phyloP scores from a whole-genome alignment of 1,140 invertebrate species.

The Atta texana region DNA sequence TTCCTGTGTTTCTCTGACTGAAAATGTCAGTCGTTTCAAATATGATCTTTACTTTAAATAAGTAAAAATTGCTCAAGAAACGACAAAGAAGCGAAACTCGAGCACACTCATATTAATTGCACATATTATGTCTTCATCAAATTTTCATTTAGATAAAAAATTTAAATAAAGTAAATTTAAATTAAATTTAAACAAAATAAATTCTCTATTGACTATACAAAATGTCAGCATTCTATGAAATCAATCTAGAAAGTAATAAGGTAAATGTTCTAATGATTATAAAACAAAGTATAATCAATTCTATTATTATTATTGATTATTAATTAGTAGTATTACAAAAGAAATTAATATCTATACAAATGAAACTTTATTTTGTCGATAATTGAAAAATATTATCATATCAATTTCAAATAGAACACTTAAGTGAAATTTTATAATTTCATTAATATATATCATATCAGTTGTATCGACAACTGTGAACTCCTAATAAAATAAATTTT shows the following conservation, averaged over 20 bases:
- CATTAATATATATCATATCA: too few relatives aligned
- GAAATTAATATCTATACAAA: too few relatives aligned
- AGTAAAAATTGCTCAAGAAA: background rate
- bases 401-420: too few relatives aligned
- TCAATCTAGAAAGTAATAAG: background rate
- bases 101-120: background rate
- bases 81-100: background rate
- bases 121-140: background rate
- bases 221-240: background rate
- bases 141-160: constrained; percentile 10
- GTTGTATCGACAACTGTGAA: too few relatives aligned
- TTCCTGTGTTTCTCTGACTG: background rate
- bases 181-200: background rate
- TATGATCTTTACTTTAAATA: background rate
- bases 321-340: too few relatives aligned
- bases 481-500: too few relatives aligned
- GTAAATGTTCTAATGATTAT: too few relatives aligned
- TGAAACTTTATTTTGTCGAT: too few relatives aligned
- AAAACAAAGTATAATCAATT: too few relatives aligned
- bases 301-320: too few relatives aligned
- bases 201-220: background rate
- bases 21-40: background rate
- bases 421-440: too few relatives aligned
- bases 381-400: too few relatives aligned
- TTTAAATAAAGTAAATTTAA: background rate